A percentile compares a stretch with the other conserved stretches of the same genome.
phyloP scores from a whole-genome alignment of 2,797 vertebrate species.

The Fundulus diaphanus region DNA sequence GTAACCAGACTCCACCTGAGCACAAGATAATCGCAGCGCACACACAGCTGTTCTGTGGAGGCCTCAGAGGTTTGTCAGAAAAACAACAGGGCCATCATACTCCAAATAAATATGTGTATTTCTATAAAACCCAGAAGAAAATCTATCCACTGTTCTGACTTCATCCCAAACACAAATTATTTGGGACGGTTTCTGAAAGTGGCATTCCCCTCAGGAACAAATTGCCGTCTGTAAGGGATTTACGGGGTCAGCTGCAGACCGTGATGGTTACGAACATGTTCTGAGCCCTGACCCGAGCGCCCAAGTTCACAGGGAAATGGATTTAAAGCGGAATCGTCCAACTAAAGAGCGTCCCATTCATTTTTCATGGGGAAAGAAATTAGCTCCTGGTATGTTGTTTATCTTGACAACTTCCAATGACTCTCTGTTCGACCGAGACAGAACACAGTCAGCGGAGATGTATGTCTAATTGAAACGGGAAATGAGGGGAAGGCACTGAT shows the following conservation, averaged over 20 bases:
- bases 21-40: too few relatives aligned
- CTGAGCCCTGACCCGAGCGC: conserved; percentile 27
- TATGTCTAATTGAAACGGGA: conserved; percentile 43
- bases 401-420: conserved; percentile 4
- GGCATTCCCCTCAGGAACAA: conserved; percentile 15
- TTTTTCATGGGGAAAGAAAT: conserved; percentile 49
- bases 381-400: conserved; percentile 67
- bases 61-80: too few relatives aligned
- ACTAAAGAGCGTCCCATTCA: conserved; percentile 38
- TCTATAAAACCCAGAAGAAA: conserved; percentile 1
- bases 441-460: background rate
- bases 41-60: too few relatives aligned
- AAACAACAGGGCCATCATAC: too few relatives aligned
- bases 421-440: conserved; percentile 16
- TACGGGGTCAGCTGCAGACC: conserved; percentile 20
- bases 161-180: conserved; percentile 7
- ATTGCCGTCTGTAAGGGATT: conserved; percentile 35
- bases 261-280: conserved; percentile 13
- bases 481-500: conserved; percentile 31
- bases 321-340: conserved; percentile 34
- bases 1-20: too few relatives aligned
- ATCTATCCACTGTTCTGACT: conserved; percentile 37
- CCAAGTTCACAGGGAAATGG: conserved; percentile 23
- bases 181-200: conserved; percentile 25
- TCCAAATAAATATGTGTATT: too few relatives aligned